Evolutionary conservation across 1,140 invertebrate genomes (phyloP), one percentile per base, ranked within the genome.

Genomic region (Diuraphis noxia): DNA sequence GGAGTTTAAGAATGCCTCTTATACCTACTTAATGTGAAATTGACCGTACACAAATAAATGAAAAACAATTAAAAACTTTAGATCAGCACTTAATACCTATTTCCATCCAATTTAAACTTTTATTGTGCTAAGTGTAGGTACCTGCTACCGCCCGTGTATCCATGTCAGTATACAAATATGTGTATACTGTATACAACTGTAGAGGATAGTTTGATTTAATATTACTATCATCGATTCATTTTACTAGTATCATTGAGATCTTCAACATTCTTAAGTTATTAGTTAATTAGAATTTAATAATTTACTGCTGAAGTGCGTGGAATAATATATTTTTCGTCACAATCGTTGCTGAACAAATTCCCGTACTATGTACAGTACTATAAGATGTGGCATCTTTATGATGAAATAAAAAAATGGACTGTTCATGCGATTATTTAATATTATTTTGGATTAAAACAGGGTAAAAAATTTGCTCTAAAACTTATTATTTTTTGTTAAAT

Each of bases 21-120:
- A 72, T 72, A n/a, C n/a, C n/a, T n/a, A n/a, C 30, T 72, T n/a
- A n/a, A 34, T 72, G 34, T n/a, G 56, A 10, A 72, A 72, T 72
- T 72, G 56, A n/a, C 56, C 23, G 30, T n/a, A n/a, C 34, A 30
- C 4, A 72, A 72, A 72, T 72, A 72, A 72, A 72, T n/a, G 77
- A 25, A 38, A 36, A 25, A 81, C 21, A 21, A 36, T 36, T 38
- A 81, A 36, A 36, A 81, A 81, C 77, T 81, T 81, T 81, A 81
- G 19, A 23, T 21, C 7, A 10, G 77, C 36, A 38, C 36, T 81
- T 38, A 81, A 81, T 81, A n/a, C n/a, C n/a, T n/a, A 81, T 21
- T 81, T 81, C 77, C 77, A 25, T 81, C 77, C 36, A 38, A 81
- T 81, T 81, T 81, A 81, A 81, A 81, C 77, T 81, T 81, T 38